Percentiles rank a stretch among this genome's conserved stretches.
phyloP scores from a whole-genome alignment of 2,797 vertebrate species.

The Galago senegalensis region DNA sequence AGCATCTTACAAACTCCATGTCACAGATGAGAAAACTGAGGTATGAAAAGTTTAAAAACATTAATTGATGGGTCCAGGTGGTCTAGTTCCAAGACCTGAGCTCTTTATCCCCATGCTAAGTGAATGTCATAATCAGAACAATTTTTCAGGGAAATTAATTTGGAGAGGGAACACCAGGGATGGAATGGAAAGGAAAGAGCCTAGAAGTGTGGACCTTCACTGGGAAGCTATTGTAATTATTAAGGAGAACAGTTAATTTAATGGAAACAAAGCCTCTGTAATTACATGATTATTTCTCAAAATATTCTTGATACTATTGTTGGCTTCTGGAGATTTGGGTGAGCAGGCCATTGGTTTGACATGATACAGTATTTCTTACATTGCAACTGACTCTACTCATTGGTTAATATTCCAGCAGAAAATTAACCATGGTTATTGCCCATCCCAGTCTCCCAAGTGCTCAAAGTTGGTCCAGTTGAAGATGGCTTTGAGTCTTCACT shows the following conservation, averaged over 20 bases:
- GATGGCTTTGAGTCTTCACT: conserved; percentile 53
- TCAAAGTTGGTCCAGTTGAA: conserved; percentile 45
- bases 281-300: conserved; percentile 6
- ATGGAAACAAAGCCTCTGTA: background rate
- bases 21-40: conserved; percentile 23
- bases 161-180: background rate
- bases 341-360: background rate
- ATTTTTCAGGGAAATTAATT: background rate
- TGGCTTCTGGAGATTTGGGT: background rate
- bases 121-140: background rate
- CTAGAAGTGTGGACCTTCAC: background rate
- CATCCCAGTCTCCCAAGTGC: background rate
- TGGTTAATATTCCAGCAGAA: conserved; percentile 31
- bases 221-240: conserved; percentile 1
- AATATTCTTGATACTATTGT: conserved; percentile 1
- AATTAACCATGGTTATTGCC: conserved; percentile 2
- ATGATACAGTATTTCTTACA: background rate
- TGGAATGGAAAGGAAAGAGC: background rate
- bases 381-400: background rate
- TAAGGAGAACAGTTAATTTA: conserved; percentile 34
- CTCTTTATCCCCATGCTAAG: background rate
- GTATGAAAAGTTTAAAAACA: background rate
- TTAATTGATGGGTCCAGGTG: background rate
- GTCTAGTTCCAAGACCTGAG: background rate
- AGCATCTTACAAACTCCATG: background rate